phyloP scores from a whole-genome alignment of 2,888 invertebrate species.

The Drosophila monieri region DNA sequence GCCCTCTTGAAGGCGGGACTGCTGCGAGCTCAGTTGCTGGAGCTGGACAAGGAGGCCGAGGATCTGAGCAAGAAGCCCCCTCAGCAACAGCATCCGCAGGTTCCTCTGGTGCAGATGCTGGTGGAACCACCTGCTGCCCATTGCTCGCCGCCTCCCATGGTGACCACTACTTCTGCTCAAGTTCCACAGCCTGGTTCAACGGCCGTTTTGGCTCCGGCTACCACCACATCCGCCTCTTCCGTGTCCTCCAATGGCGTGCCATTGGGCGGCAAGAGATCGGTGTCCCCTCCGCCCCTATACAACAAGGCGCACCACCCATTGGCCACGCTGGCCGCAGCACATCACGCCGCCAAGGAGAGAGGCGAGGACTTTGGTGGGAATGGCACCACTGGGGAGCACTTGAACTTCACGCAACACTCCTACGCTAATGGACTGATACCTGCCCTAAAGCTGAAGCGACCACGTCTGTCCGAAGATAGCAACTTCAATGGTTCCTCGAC shows the following conservation, averaged over 20 bases:
- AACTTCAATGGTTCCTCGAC: constrained; percentile 83
- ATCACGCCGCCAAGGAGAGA: constrained; percentile 65
- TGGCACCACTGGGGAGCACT: constrained; percentile 64
- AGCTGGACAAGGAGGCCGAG: constrained; percentile 76
- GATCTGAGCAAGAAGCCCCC: constrained; percentile 77
- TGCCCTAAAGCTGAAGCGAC: constrained; percentile 81
- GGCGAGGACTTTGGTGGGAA: constrained; percentile 65
- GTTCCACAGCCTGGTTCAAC: constrained; percentile 41
- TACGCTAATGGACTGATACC: constrained; percentile 82
- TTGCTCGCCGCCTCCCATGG: constrained; percentile 64
- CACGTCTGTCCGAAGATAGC: constrained; percentile 82
- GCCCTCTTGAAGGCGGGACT: constrained; percentile 63
- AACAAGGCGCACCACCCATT: constrained; percentile 82
- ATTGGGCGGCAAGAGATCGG: constrained; percentile 71
- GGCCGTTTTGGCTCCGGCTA: constrained; percentile 62
- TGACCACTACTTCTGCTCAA: constrained; percentile 59
- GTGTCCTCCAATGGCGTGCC: constrained; percentile 47
- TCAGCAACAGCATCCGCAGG: constrained; percentile 15
- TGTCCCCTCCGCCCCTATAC: constrained; percentile 81
- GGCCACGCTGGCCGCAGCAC: constrained; percentile 54
- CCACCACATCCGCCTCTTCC: constrained; percentile 55
- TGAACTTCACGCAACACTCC: constrained; percentile 80
- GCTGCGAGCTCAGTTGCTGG: constrained; percentile 65
- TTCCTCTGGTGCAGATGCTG: constrained; percentile 21
- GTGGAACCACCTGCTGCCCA: constrained; percentile 47